phyloP scores from a whole-genome alignment of 2,797 vertebrate genomes.

The Botia almorhae region DNA sequence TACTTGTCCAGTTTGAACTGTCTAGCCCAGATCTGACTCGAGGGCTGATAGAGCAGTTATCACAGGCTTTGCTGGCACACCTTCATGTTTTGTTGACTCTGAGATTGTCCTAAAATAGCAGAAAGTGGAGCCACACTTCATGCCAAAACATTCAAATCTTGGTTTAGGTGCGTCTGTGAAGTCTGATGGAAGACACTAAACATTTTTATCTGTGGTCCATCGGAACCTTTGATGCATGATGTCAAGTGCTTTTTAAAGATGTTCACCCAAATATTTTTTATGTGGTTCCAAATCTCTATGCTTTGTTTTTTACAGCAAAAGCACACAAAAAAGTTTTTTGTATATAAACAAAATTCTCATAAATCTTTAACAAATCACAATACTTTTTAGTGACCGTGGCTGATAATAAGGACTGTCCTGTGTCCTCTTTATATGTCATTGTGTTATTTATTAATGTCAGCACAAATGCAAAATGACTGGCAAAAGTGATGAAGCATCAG shows the following conservation, averaged over 20 bases:
- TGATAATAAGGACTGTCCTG: no score
- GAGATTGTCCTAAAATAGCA: constrained; percentile 6
- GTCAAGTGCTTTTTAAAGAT: not conserved
- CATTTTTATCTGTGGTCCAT: not conserved
- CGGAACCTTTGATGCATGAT: not conserved
- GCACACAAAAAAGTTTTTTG: no score
- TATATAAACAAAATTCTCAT: no score
- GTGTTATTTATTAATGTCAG: no score
- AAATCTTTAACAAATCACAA: no score
- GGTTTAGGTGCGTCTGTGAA: not conserved
- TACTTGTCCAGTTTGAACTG: constrained; percentile 19
- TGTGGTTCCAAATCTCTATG: no score
- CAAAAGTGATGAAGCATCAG: no score
- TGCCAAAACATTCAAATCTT: not conserved
- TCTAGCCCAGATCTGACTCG: constrained; percentile 17
- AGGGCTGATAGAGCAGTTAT: constrained; percentile 37
- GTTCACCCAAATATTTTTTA: no score
- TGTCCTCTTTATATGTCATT: no score
- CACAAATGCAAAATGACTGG: no score
- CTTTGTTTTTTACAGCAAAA: no score
- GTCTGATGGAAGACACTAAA: not conserved
- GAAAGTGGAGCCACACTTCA: not conserved
- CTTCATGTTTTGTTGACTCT: constrained; percentile 31
- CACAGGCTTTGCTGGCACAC: constrained; percentile 16
- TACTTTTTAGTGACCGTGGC: no score